A percentile compares a stretch with the other conserved stretches of the same genome.
phyloP scores from a whole-genome alignment of 30 jellyfish, hydroid and myxozoan species.

The Cassiopea andromeda region DNA sequence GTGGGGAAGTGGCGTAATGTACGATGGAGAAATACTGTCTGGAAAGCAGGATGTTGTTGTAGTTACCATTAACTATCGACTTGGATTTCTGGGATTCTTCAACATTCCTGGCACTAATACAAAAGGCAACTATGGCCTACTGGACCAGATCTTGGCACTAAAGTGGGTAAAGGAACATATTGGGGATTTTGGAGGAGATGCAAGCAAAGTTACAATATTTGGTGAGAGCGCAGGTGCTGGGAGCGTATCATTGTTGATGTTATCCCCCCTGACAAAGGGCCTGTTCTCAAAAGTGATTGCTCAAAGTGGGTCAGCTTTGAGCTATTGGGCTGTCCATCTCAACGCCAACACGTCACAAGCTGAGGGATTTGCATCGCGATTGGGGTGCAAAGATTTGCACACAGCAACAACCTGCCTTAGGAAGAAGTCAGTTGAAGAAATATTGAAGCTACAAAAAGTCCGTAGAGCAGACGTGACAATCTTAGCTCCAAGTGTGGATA shows the following conservation, averaged over 20 bases:
- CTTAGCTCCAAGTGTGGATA: constrained; percentile 32
- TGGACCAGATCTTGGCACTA: constrained; percentile 57
- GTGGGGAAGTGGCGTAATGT: neutral
- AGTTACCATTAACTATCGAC: constrained; percentile 62
- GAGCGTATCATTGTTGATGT: constrained; percentile 31
- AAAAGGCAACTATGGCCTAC: constrained; percentile 57
- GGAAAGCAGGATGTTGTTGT: constrained; percentile 27
- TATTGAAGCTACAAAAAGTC: neutral
- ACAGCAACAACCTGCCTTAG: constrained; percentile 35
- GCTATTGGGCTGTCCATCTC: constrained; percentile 26
- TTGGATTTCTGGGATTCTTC: constrained; percentile 68
- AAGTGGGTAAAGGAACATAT: constrained; percentile 54
- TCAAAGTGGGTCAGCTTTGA: constrained; percentile 35
- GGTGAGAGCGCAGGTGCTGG: constrained; percentile 67
- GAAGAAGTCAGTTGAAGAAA: neutral
- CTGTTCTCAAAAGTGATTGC: constrained; percentile 54
- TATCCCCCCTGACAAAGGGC: constrained; percentile 49
- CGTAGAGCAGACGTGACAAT: neutral
- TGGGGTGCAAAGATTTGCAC: constrained; percentile 6
- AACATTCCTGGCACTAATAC: constrained; percentile 31
- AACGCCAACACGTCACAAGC: neutral
- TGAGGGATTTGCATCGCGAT: neutral
- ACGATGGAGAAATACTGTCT: constrained; percentile 39
- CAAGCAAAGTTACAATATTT: constrained; percentile 41
- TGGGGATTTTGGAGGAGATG: constrained; percentile 51